A percentile compares a stretch with the other conserved stretches of the same genome.
phyloP scores from a whole-genome alignment of 2,113 vertebrate species.

The Phocoena phocoena region DNA sequence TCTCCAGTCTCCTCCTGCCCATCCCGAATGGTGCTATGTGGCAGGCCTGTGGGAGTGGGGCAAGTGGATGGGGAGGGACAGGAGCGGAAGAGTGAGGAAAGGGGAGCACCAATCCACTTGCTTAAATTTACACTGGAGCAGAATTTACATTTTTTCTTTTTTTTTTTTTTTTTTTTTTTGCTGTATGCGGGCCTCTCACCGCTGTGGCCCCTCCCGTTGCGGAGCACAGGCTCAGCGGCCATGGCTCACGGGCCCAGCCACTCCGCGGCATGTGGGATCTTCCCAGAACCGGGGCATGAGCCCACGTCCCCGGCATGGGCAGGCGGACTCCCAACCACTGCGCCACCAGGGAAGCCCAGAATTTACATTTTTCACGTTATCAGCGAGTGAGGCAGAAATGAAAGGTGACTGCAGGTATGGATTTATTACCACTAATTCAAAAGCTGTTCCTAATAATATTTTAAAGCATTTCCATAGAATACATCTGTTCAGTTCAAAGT shows the following conservation, averaged over 20 bases:
- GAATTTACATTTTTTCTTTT: constrained; percentile 13
- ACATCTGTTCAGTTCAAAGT: constrained; percentile 62
- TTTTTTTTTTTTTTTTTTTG: too few relatives aligned
- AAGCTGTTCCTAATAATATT: constrained; percentile 62
- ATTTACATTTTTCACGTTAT: constrained; percentile 39
- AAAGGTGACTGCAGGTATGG: constrained; percentile 20
- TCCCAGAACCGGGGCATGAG: too few relatives aligned
- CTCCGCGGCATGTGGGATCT: too few relatives aligned
- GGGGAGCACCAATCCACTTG: background rate
- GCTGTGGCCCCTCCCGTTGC: too few relatives aligned
- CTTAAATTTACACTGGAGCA: constrained; percentile 15
- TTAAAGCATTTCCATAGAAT: constrained; percentile 60
- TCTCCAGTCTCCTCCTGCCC: background rate
- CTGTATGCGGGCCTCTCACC: too few relatives aligned
- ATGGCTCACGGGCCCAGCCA: too few relatives aligned
- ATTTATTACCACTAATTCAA: constrained; percentile 64
- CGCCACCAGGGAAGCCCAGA: background rate
- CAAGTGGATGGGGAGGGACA: background rate
- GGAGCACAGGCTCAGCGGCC: too few relatives aligned
- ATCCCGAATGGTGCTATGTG: background rate
- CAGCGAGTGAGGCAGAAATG: constrained; percentile 45
- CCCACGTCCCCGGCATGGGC: too few relatives aligned
- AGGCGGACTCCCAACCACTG: too few relatives aligned
- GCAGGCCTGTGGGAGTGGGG: background rate
- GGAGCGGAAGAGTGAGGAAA: background rate